Conservation (phyloP, 1,140 invertebrate species). For the Sweltsa coloradensis region DNA sequence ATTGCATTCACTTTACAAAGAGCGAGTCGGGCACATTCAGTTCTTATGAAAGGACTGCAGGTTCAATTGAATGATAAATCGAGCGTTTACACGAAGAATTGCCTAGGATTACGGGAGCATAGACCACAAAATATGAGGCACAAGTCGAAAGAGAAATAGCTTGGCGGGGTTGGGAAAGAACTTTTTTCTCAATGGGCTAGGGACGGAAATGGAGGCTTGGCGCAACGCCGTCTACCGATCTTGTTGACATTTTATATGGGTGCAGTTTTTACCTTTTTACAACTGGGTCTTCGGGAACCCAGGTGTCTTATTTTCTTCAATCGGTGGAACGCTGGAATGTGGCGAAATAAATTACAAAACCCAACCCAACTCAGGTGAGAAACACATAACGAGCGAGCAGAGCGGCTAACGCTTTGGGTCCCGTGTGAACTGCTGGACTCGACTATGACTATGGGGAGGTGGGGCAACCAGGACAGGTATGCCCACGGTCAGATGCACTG, state of each 20-base stretch:
- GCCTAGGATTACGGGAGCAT: no score
- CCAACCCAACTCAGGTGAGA: neutral
- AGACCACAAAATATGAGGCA: neutral
- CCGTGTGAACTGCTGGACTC: no score
- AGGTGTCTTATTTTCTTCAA: neutral
- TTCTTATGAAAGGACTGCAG: no score
- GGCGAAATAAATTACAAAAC: constrained; percentile 3
- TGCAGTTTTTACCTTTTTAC: constrained; percentile 1
- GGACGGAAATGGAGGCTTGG: neutral
- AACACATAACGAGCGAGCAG: no score
- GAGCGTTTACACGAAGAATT: constrained; percentile 6
- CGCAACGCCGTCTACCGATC: constrained; percentile 3
- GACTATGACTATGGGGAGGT: no score
- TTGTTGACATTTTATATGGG: neutral
- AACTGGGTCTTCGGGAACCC: neutral
- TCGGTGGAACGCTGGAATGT: neutral
- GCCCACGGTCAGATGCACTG: no score
- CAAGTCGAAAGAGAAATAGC: neutral
- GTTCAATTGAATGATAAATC: constrained; percentile 2
- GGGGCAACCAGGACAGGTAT: no score
- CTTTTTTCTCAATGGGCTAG: no score
- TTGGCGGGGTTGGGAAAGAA: neutral
- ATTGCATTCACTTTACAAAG: no score
- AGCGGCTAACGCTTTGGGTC: no score
- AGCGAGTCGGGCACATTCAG: no score